These are phyloP conservation scores for Sinohyriopsis cumingii DNA, from an alignment of 2,888 invertebrate species.

Conservation along the genomic window DNA sequence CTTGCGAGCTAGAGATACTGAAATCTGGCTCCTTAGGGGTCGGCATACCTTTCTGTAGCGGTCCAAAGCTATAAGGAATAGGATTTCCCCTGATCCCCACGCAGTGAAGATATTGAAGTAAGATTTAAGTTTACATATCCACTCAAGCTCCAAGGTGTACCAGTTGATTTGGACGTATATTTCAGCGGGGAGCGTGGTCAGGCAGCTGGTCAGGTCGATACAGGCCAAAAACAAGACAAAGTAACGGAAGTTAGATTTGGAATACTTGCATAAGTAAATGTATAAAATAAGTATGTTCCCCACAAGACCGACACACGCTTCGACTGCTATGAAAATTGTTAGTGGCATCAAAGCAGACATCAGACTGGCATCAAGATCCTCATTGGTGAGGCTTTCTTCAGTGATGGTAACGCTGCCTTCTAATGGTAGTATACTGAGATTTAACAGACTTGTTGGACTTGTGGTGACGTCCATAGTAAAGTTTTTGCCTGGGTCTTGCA, in stretches of 20 bases:
- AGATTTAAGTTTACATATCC: constrained; percentile 32
- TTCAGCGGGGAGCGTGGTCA: constrained; percentile 29
- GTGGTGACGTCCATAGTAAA: too few relatives aligned
- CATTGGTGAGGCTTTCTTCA: too few relatives aligned
- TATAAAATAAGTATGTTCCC: constrained; percentile 27
- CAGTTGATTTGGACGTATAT: constrained; percentile 30
- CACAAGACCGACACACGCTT: constrained; percentile 19
- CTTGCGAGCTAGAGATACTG: constrained; percentile 17
- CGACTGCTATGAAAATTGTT: constrained; percentile 24
- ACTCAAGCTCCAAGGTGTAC: constrained; percentile 17
- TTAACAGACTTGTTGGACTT: too few relatives aligned
- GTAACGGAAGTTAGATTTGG: constrained; percentile 16
- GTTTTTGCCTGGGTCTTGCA: too few relatives aligned
- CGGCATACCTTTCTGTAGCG: constrained; percentile 28
- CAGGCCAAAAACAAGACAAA: constrained; percentile 13
- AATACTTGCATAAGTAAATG: constrained; percentile 14
- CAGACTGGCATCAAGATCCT: too few relatives aligned
- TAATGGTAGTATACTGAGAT: too few relatives aligned
- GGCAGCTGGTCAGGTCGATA: constrained; percentile 28
- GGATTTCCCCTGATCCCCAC: constrained; percentile 23
- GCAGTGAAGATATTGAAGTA: constrained; percentile 30
- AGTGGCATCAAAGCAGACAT: constrained; percentile 14
- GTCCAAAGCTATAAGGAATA: constrained; percentile 26
- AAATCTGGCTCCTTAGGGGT: constrained; percentile 27
- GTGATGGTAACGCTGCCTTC: too few relatives aligned